Percentiles rank a stretch among this genome's conserved stretches.
Evolutionary conservation across 53 echinoderm and acorn worm genomes (phyloP).

Genomic region (Mesocentrotus franciscanus): DNA sequence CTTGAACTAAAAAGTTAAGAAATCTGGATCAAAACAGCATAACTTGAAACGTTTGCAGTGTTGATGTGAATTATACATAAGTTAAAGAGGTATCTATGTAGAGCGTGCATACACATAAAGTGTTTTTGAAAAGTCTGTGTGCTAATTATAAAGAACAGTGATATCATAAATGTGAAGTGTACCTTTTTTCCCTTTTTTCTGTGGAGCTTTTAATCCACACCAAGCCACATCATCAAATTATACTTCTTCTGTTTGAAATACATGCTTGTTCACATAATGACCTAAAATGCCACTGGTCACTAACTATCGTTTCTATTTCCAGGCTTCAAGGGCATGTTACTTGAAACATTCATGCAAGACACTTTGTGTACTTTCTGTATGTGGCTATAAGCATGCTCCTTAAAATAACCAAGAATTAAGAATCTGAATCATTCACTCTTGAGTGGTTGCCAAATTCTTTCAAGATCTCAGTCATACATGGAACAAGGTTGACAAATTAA

Average conservation of each 20-base stretch:
- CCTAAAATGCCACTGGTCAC: background rate
- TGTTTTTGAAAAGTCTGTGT: background rate
- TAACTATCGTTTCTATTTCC: background rate
- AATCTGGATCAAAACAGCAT: background rate
- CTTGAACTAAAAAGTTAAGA: background rate
- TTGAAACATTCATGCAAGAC: background rate
- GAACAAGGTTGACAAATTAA: too few relatives aligned
- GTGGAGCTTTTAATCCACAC: background rate
- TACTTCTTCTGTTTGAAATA: background rate
- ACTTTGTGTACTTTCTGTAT: background rate
- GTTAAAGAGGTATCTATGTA: background rate
- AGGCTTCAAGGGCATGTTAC: background rate
- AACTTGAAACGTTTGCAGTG: constrained; percentile 11
- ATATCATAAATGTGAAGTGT: background rate
- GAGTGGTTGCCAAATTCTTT: background rate
- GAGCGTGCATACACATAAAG: background rate
- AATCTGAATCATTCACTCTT: background rate
- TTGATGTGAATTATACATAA: background rate
- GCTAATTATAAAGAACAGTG: background rate
- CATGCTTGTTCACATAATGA: background rate
- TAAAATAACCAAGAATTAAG: background rate
- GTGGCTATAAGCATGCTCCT: background rate
- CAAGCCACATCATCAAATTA: background rate
- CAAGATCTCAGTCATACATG: too few relatives aligned
- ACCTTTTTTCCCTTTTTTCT: background rate